These are phyloP conservation scores for Agriopis aurantiaria DNA, from an alignment of 2,888 invertebrate genomes.

Conservation along the genomic window DNA sequence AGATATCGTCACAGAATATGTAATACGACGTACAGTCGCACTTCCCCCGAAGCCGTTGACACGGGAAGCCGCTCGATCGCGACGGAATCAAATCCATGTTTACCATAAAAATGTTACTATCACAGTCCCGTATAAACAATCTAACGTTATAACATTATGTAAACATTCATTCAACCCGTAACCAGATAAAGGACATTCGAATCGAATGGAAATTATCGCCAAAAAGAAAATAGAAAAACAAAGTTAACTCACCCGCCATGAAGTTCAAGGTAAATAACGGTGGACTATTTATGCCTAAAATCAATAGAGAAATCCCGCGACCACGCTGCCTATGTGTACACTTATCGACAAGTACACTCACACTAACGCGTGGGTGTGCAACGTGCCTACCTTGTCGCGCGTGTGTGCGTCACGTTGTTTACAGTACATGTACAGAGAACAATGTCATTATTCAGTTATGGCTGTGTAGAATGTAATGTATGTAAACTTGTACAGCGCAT, in stretches of 20 bases:
- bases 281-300: conserved; percentile 72
- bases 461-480: conserved; percentile 55
- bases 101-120: conserved; percentile 40
- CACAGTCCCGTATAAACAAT: conserved; percentile 44
- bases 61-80: conserved; percentile 17
- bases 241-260: conserved; percentile 76
- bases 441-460: conserved; percentile 67
- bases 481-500: conserved; percentile 57
- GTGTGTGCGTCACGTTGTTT: conserved; percentile 66
- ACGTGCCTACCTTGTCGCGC: conserved; percentile 40
- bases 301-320: conserved; percentile 80
- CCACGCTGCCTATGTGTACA: conserved; percentile 65
- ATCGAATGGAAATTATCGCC: conserved; percentile 1
- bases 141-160: conserved; percentile 44
- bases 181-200: conserved; percentile 47
- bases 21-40: conserved; percentile 6
- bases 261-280: conserved; percentile 73
- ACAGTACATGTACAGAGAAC: conserved; percentile 70
- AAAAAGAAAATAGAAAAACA: conserved; percentile 25
- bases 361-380: conserved; percentile 56
- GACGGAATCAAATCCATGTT: conserved; percentile 35
- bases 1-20: conserved; percentile 14
- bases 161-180: conserved; percentile 58
- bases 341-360: conserved; percentile 71
- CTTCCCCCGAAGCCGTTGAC: conserved; percentile 37